Evolutionary conservation across 2,797 vertebrate genomes (phyloP).

Genomic region (Tragopan temminckii): DNA sequence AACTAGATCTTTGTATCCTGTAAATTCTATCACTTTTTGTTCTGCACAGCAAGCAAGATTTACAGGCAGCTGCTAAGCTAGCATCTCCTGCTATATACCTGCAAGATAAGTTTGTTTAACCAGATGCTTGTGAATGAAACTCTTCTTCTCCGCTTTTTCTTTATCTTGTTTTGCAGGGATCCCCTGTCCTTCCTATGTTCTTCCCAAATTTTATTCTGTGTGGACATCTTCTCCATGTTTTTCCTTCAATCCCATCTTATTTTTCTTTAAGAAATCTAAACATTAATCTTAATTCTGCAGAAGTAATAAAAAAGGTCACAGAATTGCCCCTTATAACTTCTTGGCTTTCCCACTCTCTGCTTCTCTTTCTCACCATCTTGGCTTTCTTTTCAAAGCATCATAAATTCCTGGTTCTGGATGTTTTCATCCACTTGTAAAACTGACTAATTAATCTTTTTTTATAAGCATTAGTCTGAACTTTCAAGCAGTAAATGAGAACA

Average conservation of each 20-base stretch:
- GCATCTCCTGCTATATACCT: too few species aligned
- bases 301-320: neutral
- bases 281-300: neutral
- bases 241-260: neutral
- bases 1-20: too few species aligned
- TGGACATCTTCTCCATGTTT: too few species aligned
- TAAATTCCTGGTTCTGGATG: neutral
- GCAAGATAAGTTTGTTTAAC: too few species aligned
- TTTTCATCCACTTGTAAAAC: conserved; percentile 23
- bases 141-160: too few species aligned
- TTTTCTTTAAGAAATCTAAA: neutral
- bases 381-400: neutral
- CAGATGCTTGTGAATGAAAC: too few species aligned
- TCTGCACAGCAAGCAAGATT: too few species aligned
- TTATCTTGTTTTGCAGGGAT: too few species aligned
- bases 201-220: too few species aligned
- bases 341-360: neutral
- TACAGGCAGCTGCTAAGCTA: too few species aligned
- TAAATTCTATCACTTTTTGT: too few species aligned
- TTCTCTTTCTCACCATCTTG: neutral
- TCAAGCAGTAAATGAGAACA: neutral
- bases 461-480: neutral
- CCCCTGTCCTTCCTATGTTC: too few species aligned
- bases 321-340: neutral
- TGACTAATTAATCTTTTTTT: neutral